Conservation (phyloP, 2,888 invertebrate genomes). For the Erpobdella octoculata region DNA sequence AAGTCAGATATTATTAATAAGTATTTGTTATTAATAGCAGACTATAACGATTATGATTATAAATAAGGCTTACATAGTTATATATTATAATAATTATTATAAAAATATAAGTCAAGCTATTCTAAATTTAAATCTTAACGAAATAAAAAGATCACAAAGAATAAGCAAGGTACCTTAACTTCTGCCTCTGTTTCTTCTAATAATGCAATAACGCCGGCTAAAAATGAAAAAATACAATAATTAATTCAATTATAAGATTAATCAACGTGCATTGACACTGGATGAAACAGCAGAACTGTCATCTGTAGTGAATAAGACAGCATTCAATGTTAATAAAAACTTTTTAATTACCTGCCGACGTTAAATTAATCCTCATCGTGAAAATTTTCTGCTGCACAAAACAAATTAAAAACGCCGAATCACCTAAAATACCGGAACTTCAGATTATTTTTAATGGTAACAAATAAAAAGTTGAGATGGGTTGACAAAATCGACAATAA, state of each 20-base stretch:
- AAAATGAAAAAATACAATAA: conserved; percentile 33
- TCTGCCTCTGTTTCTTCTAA: conserved; percentile 88
- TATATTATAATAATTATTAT: conserved; percentile 8
- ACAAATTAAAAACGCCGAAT: conserved; percentile 19
- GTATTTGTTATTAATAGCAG: too few species aligned
- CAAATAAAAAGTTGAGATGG: neutral
- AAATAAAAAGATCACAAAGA: neutral
- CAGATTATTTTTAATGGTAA: neutral
- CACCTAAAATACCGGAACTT: conserved; percentile 23
- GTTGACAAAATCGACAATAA: too few species aligned
- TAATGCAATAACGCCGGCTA: conserved; percentile 87
- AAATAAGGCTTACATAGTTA: neutral
- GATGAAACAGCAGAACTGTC: neutral
- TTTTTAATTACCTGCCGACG: conserved; percentile 39
- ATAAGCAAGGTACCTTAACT: conserved; percentile 60
- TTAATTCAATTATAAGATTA: neutral
- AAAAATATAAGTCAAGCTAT: neutral
- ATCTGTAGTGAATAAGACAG: neutral
- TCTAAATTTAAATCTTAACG: neutral
- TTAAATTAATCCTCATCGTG: conserved; percentile 42
- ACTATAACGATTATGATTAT: conserved; percentile 5
- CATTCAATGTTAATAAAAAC: neutral
- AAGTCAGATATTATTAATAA: too few species aligned
- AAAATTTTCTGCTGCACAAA: neutral
- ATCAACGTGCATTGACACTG: neutral